Conservation (phyloP, 2,797 vertebrate species). For the Erpetoichthys calabaricus region DNA sequence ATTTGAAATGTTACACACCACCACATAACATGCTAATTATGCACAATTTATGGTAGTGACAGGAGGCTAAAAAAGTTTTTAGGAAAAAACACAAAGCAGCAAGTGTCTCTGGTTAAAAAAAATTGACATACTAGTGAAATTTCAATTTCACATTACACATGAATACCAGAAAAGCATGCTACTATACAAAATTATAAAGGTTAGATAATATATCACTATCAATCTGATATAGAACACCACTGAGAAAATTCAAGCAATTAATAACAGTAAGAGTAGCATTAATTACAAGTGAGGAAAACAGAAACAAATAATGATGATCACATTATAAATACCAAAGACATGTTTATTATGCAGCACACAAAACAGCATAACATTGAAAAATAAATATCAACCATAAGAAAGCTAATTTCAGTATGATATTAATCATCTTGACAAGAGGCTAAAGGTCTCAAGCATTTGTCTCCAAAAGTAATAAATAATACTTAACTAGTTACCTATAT, state of each 20-base stretch:
- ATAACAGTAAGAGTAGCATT: not conserved
- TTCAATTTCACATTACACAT: too few relatives aligned
- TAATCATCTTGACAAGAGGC: slow-evolving; percentile 48
- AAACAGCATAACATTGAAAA: slow-evolving; percentile 36
- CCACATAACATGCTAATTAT: too few relatives aligned
- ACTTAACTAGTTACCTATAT: slow-evolving; percentile 49
- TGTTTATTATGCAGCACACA: slow-evolving; percentile 16
- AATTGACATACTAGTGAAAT: too few relatives aligned
- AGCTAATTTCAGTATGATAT: slow-evolving; percentile 31
- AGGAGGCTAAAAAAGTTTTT: too few relatives aligned
- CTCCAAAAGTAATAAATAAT: slow-evolving; percentile 37
- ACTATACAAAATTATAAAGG: not conserved
- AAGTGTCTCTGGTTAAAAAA: too few relatives aligned
- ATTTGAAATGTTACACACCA: too few relatives aligned
- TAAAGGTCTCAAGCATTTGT: slow-evolving; percentile 44
- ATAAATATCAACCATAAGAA: slow-evolving; percentile 48
- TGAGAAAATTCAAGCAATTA: not conserved
- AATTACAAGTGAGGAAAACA: not conserved
- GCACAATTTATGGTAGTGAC: too few relatives aligned
- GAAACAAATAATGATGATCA: not conserved
- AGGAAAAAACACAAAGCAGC: too few relatives aligned
- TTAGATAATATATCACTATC: not conserved
- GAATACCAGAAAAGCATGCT: not conserved
- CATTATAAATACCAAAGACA: not conserved
- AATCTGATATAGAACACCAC: not conserved